A percentile compares a stretch with the other conserved stretches of the same genome.
These are phyloP conservation scores for Bergia sp. DNA, from an alignment of 92 coral and sea anemone species.

Conservation along the genomic window DNA sequence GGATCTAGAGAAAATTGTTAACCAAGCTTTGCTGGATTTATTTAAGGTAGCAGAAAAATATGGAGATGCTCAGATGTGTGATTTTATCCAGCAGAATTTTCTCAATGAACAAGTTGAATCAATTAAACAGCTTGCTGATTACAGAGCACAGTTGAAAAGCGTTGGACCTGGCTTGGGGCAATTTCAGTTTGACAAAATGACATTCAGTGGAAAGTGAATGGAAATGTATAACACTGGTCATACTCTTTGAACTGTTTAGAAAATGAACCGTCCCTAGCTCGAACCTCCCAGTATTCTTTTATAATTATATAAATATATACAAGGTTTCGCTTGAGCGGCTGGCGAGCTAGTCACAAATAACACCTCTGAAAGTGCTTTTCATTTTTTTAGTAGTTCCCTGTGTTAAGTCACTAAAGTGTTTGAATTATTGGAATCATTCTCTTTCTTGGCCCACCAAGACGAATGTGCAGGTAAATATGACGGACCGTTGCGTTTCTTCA, in stretches of 20 bases:
- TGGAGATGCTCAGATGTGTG: constrained; percentile 51
- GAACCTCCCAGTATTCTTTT: too few relatives aligned
- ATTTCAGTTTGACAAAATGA: constrained; percentile 50
- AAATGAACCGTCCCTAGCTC: not conserved
- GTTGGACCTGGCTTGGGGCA: constrained; percentile 55
- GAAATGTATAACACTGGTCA: not conserved
- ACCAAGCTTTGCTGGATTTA: constrained; percentile 50
- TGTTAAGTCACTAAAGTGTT: too few relatives aligned
- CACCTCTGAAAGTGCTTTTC: too few relatives aligned
- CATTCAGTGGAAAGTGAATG: constrained; percentile 23
- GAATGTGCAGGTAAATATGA: not conserved
- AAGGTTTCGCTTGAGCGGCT: too few relatives aligned
- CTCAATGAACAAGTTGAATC: constrained; percentile 48
- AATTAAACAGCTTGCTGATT: constrained; percentile 40
- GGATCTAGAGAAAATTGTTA: constrained; percentile 41
- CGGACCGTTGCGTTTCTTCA: not conserved
- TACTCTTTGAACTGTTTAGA: not conserved
- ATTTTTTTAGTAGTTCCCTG: too few relatives aligned
- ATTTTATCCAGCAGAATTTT: constrained; percentile 44
- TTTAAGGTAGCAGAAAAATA: constrained; percentile 40
- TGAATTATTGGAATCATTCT: too few relatives aligned
- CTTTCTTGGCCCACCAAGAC: too few relatives aligned
- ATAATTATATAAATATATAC: too few relatives aligned
- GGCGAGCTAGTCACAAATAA: too few relatives aligned
- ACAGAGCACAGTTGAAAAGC: constrained; percentile 40